Evolutionary conservation across 2,888 invertebrate species (phyloP).

Genomic region (Oithona nana): DNA sequence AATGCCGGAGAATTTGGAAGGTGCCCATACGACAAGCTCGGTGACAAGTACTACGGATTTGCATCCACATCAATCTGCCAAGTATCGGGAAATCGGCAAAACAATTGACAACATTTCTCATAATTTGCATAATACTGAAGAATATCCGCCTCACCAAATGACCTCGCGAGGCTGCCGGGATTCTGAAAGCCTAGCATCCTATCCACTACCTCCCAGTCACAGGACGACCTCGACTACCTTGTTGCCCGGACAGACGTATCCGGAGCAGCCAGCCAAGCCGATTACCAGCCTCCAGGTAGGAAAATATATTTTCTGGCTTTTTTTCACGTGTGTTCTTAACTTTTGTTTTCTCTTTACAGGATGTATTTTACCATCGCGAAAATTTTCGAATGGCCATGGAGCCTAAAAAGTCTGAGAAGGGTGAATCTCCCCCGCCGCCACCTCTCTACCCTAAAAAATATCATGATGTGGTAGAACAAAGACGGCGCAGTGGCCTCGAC

Average conservation of each 20-base stretch:
- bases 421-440: slow-evolving; percentile 7
- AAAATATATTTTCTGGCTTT: too few species aligned
- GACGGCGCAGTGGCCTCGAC: slow-evolving; percentile 3
- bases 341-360: neutral
- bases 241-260: slow-evolving; percentile 28
- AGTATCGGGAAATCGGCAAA: too few species aligned
- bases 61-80: too few species aligned
- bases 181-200: neutral
- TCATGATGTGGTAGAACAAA: neutral
- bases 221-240: slow-evolving; percentile 22
- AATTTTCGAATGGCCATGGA: neutral
- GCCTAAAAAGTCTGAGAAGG: neutral
- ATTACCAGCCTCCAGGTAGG: too few species aligned
- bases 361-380: neutral
- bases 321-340: too few species aligned
- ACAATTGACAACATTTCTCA: neutral
- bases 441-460: slow-evolving; percentile 16
- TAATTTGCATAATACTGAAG: slow-evolving; percentile 5
- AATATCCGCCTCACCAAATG: slow-evolving; percentile 12
- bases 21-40: neutral
- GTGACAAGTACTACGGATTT: neutral
- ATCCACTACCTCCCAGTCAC: neutral
- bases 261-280: slow-evolving; percentile 22
- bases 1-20: neutral
- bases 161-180: neutral